Evolutionary conservation across 64 coral and sea anemone genomes (phyloP), one percentile per base, ranked within the genome.

Genomic region (Platygyra sinensis): DNA sequence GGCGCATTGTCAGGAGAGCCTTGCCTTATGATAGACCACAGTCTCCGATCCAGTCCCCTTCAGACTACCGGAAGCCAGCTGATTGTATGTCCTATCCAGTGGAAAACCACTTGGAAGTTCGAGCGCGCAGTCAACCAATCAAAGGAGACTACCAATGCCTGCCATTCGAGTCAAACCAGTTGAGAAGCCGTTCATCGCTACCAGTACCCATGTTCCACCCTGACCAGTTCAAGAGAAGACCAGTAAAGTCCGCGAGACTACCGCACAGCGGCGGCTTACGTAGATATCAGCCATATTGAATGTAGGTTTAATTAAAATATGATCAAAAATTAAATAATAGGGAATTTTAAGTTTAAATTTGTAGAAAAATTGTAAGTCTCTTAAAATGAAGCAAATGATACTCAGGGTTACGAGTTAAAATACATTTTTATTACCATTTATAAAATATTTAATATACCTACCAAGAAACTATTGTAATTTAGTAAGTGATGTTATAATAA

Each of bases 231-330:
- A 42, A 24, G 20, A 77, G 32, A 36, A 77, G 74, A 77, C 74
- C 5, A 20, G 74, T 19, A 6, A 17, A 8, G 20, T 36, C 22
- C 20, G 39, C 20, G 20, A 77, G 19, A 52, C 74, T 50, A 49
- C 1, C 36, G 20, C 5, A 77, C 39, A 51, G 8, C 18, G 30
- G 73, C 16, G 73, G 16, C 20, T 75, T 7, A 16, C 8, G 10
- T 18, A 77, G 74, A 77, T 77, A 10, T 20, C 39, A 77, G 74
- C 74, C 74, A 18, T 77, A 77, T 22, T 77, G 39, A 77, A 30
- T 30, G 9, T 14, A 36, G 33, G 33, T 36, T 36, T 36, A 36
- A 36, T 36, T 36, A 36, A 36, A 36, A 36, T 36, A 36, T 36
- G 33, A 36, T 36, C 33, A 36, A 36, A 36, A 36, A 36, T 36